Conservation (phyloP, 2,888 invertebrate species). For the Trichopoda pennipes region DNA sequence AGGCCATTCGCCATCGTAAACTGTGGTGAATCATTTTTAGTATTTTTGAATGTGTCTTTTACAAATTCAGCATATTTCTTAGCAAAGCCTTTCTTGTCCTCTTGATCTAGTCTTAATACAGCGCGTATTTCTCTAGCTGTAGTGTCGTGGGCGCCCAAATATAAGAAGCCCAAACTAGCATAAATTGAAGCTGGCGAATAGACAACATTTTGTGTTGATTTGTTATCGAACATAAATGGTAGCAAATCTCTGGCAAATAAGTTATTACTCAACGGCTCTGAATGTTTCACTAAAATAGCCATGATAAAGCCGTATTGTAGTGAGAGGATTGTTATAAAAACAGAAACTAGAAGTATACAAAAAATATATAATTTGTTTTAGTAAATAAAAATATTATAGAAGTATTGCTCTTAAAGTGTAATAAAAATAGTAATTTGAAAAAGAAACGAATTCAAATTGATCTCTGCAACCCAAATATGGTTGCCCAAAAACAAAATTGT, state of each 20-base stretch:
- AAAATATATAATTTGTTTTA: neutral
- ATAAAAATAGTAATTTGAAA: no score
- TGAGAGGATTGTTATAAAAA: constrained; percentile 11
- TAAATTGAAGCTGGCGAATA: constrained; percentile 84
- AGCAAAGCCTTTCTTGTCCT: constrained; percentile 72
- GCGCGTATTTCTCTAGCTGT: constrained; percentile 75
- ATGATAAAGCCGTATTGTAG: constrained; percentile 28
- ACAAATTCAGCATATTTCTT: constrained; percentile 73
- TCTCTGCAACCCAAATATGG: no score
- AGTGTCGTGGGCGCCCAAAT: constrained; percentile 85
- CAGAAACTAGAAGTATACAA: constrained; percentile 35
- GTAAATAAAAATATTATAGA: neutral
- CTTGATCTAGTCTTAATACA: constrained; percentile 70
- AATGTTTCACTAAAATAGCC: constrained; percentile 22
- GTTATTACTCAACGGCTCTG: constrained; percentile 69
- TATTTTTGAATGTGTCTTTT: constrained; percentile 64
- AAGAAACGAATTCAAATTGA: no score
- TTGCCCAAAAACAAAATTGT: no score
- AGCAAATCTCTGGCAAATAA: constrained; percentile 74
- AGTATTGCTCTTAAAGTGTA: no score
- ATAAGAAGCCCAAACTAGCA: constrained; percentile 86
- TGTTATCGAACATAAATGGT: constrained; percentile 67
- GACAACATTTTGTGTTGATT: constrained; percentile 72
- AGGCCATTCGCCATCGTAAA: constrained; percentile 87
- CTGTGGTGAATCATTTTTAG: constrained; percentile 65